These are phyloP conservation scores for Abscondita cerata DNA, from an alignment of 2,888 invertebrate species.

Conservation along the genomic window DNA sequence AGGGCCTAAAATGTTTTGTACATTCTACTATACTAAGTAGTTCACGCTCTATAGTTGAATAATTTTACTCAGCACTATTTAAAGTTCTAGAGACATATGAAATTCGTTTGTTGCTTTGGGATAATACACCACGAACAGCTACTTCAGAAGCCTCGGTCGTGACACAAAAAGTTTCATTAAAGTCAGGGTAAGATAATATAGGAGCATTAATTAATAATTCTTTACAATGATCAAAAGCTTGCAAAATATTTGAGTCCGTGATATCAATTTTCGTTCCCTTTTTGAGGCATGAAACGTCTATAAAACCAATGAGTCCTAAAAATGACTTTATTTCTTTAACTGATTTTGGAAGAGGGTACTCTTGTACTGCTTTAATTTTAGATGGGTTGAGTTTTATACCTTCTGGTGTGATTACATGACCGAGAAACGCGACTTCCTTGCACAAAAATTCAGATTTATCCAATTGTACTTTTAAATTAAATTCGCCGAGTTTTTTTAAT, in stretches of 20 bases:
- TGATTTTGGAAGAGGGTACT: slow-evolving; percentile 45
- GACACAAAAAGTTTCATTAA: slow-evolving; percentile 44
- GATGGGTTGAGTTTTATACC: slow-evolving; percentile 50
- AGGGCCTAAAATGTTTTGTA: slow-evolving; percentile 4
- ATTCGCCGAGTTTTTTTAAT: slow-evolving; percentile 36
- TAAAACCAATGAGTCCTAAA: no score
- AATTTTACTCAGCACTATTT: slow-evolving; percentile 1
- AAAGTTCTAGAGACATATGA: not conserved
- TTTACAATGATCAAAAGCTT: no score
- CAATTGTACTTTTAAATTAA: slow-evolving; percentile 42
- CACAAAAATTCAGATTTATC: slow-evolving; percentile 45
- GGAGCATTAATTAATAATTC: slow-evolving; percentile 37
- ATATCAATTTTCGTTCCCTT: no score
- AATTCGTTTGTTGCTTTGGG: slow-evolving; percentile 43
- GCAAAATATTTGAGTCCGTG: no score
- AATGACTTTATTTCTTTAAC: no score
- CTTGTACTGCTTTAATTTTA: slow-evolving; percentile 40
- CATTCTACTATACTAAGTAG: slow-evolving; percentile 1
- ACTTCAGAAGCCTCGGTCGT: slow-evolving; percentile 48
- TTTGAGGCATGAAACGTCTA: no score
- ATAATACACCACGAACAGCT: slow-evolving; percentile 46
- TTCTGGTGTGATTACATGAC: slow-evolving; percentile 50
- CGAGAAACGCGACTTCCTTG: slow-evolving; percentile 51
- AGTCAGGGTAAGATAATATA: slow-evolving; percentile 52
- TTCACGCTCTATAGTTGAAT: not conserved